Percentiles rank a stretch among this genome's conserved stretches.
Conservation (phyloP, 2,113 vertebrate species). For the Pterocles burchelli region DNA sequence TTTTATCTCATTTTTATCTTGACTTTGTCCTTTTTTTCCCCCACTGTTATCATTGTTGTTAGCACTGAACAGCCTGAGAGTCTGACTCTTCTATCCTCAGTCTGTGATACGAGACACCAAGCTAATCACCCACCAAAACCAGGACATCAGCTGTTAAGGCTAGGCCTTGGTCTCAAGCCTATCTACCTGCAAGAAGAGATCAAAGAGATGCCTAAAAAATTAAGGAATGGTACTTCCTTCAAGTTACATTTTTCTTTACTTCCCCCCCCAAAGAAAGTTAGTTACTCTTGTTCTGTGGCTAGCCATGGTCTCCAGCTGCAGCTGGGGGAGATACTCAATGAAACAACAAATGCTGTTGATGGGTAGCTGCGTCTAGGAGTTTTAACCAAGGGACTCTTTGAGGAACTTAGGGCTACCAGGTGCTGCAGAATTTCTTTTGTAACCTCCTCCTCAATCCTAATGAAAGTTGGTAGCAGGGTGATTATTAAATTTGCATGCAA, state of each 20-base stretch:
- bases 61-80: background rate
- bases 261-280: rapidly evolving
- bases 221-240: background rate
- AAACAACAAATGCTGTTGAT: background rate
- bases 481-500: background rate
- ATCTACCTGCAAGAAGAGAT: background rate
- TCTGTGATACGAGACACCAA: background rate
- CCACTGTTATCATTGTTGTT: background rate
- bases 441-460: background rate
- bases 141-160: background rate
- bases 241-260: background rate
- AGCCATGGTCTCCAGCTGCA: background rate
- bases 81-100: background rate
- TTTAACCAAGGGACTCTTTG: background rate
- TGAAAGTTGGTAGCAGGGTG: background rate
- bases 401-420: background rate
- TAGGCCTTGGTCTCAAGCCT: background rate
- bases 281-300: background rate
- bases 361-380: background rate
- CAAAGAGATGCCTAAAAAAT: background rate
- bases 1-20: background rate
- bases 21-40: background rate
- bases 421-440: background rate
- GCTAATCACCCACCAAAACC: background rate
- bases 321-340: background rate